Base-by-base conservation (phyloP, 1,140 invertebrate species). In the Bombus pyrosoma region DNA sequence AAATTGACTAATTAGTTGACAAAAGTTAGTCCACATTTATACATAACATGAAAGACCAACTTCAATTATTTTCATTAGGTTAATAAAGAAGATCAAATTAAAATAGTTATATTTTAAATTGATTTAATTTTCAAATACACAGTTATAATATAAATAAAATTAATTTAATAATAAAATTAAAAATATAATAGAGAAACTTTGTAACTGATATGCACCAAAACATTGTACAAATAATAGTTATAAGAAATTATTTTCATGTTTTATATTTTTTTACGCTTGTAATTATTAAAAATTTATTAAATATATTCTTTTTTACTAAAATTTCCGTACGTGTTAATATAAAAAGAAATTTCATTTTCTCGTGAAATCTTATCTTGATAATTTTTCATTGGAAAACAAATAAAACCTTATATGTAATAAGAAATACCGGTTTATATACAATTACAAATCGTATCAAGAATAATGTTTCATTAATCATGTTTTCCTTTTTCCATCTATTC, bases 341-440 rank as follows among this genome's bases (percentile, higher is more conserved):
- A 28, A 69, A 71, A 22, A 78, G 12, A 32, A 32, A 68, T 43
- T 2, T 59, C 22, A 12, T 13, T 37, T 10, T 68, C 0, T 5
- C 18, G 9, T 15, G 18, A 39, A 72, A 47, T 39, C 22, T 37
- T 39, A 57, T 25, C 28, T 12, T 32, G 13, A 72, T 72, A 72
- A 43, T 73, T 73, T 81, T 28, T 62, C 18, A 32, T 12, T 41
- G 43, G 4, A 34, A 64, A 64, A 64, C 25, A 85, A 64, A 32
- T 34, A 72, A 85, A 32, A 81, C 8, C 13, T 81, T 72, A 69
- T 68, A n/a, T 37, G 12, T 53, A 69, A 25, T 78, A 76, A 78
- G 34, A 82, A 88, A 79, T 79, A 39, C 1, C 8, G 9, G 10
- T 78, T 78, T 85, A 73, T 88, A 62, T 75, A 81, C 81, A 84